phyloP scores from a whole-genome alignment of 2,888 invertebrate species.

The Orgyia antiqua region DNA sequence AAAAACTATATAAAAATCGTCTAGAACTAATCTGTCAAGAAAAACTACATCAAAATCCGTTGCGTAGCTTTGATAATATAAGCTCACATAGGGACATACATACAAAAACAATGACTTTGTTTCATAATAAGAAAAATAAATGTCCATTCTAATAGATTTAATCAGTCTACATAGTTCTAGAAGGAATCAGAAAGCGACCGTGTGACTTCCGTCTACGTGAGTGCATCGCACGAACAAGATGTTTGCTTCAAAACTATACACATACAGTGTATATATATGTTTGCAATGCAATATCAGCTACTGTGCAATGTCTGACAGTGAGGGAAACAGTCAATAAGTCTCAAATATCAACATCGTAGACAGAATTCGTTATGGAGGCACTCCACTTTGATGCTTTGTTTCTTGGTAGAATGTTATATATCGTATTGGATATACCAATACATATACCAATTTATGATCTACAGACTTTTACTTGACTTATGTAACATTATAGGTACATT shows the following conservation, averaged over 20 bases:
- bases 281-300: slow-evolving; percentile 6
- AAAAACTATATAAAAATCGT: too few species aligned
- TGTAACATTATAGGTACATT: too few species aligned
- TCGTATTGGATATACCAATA: too few species aligned
- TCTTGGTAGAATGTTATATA: too few species aligned
- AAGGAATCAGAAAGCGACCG: slow-evolving; percentile 29
- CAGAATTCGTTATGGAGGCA: slow-evolving; percentile 1
- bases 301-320: slow-evolving; percentile 5
- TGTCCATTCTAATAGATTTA: background rate
- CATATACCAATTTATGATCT: too few species aligned
- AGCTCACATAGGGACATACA: too few species aligned
- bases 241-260: slow-evolving; percentile 14
- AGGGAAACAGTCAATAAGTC: slow-evolving; percentile 7
- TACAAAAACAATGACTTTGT: too few species aligned
- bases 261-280: slow-evolving; percentile 2
- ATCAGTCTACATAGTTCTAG: slow-evolving; percentile 7
- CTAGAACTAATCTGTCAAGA: too few species aligned
- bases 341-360: slow-evolving; percentile 4
- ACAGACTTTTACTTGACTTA: too few species aligned
- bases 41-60: too few species aligned
- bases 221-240: slow-evolving; percentile 27
- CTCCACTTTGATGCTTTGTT: background rate
- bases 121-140: too few species aligned
- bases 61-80: too few species aligned
- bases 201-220: slow-evolving; percentile 30